These are phyloP conservation scores for Papilio elwesi DNA, from an alignment of 2,888 invertebrate genomes.

Conservation along the genomic window DNA sequence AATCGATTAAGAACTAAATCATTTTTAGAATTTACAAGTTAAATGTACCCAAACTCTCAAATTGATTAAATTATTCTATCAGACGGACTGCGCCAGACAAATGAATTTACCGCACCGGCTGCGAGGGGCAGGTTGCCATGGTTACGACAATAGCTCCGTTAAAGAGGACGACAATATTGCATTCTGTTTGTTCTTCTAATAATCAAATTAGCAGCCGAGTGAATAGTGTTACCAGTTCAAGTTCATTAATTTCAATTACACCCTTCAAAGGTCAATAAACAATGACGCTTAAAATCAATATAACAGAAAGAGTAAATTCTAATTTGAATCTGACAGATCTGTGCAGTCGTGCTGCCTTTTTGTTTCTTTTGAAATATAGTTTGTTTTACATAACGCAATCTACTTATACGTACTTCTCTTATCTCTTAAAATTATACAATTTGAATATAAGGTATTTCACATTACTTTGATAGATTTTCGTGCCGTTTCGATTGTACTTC, in stretches of 20 bases:
- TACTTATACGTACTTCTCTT: not conserved
- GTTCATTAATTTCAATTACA: not conserved
- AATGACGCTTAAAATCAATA: conserved; percentile 1
- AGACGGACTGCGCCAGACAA: conserved; percentile 28
- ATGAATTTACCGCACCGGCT: conserved; percentile 36
- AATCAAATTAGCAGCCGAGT: conserved; percentile 20
- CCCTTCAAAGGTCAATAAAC: not conserved
- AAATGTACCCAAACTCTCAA: conserved; percentile 16
- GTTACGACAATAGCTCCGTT: conserved; percentile 3
- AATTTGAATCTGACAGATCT: no score
- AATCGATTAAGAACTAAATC: conserved; percentile 10
- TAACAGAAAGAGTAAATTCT: not conserved
- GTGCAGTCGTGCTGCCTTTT: no score
- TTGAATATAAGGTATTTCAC: no score
- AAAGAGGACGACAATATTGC: conserved; percentile 21
- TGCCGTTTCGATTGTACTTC: not conserved
- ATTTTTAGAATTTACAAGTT: conserved; percentile 1
- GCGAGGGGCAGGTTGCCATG: conserved; percentile 11
- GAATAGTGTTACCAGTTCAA: not conserved
- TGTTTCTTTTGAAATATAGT: no score
- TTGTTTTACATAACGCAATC: no score
- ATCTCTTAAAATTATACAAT: not conserved
- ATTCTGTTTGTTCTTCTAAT: conserved; percentile 28
- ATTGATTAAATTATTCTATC: conserved; percentile 38
- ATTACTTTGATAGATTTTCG: not conserved